phyloP scores from a whole-genome alignment of 1,140 invertebrate genomes.

The Drosophila arawakana region DNA sequence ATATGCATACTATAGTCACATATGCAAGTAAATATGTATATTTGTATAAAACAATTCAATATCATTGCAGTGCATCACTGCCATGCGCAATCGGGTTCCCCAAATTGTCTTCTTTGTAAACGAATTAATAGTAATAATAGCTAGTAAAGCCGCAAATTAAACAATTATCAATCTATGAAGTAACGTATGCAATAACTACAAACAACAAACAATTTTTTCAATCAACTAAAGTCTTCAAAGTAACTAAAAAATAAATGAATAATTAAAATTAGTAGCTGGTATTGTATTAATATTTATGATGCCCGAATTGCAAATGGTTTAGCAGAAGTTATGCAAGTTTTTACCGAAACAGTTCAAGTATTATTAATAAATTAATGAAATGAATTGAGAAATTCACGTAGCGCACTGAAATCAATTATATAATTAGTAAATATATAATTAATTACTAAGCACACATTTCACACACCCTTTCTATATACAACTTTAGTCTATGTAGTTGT shows the following conservation, averaged over 20 bases:
- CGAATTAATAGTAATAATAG: conserved; percentile 57
- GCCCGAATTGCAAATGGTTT: conserved; percentile 38
- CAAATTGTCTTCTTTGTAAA: conserved; percentile 70
- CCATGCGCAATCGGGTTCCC: conserved; percentile 75
- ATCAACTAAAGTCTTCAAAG: conserved; percentile 44
- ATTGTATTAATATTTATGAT: conserved; percentile 1
- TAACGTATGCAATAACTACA: conserved; percentile 69
- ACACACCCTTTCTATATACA: conserved; percentile 32
- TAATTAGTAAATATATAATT: conserved; percentile 23
- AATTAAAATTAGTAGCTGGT: not conserved
- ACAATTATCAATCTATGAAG: conserved; percentile 62
- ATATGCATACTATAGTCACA: conserved; percentile 5
- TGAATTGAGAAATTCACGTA: conserved; percentile 33
- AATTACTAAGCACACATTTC: conserved; percentile 22
- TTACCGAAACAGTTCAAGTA: conserved; percentile 59
- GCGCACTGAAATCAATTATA: conserved; percentile 51
- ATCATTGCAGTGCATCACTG: conserved; percentile 81
- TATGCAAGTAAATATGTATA: conserved; percentile 5
- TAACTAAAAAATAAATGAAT: not conserved
- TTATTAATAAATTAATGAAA: conserved; percentile 49
- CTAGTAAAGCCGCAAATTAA: conserved; percentile 33
- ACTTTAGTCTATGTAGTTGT: conserved; percentile 51
- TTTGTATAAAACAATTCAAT: conserved; percentile 44
- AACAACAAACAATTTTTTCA: conserved; percentile 63
- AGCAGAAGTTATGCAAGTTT: conserved; percentile 32